Evolutionary conservation across 2,797 vertebrate genomes (phyloP), one percentile per base, ranked within the genome.

Genomic region (Melanotaenia boesemani): DNA sequence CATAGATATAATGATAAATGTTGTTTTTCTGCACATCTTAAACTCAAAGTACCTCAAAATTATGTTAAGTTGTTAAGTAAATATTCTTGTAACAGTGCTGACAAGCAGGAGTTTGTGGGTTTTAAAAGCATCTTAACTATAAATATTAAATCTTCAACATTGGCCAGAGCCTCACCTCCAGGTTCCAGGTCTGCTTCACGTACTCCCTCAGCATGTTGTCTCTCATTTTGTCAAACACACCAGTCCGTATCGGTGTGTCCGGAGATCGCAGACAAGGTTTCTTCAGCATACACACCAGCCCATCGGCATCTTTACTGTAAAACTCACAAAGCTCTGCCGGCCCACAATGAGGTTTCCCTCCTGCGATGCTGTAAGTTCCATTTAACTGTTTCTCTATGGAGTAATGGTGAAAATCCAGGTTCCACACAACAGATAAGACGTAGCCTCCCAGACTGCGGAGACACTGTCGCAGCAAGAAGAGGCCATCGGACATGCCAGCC

Each of bases 171-270:
- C 92, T 93, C 91, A 99, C 98, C 96, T 99, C 97, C 75, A 99
- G 93, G 30, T 94, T 96, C 98, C 97, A 99, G 0, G 95, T 97
- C 77, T 97, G 96, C 68, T 94, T 95, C 69, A 99, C 95, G 0
- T 98, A 99, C 39, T 99, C 97, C 34, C 96, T 94, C 84, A 99
- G 92, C 97, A 99, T 99, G 77, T 96, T 97, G 1, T 98, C 96
- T 60, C 95, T 95, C 68, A 99, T 92, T 88, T 37, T 94, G 90
- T 99, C 97, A 0, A 99, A 99, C 75, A 98, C 91, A 0, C 98
- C 97, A 0, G 91, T 18, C 66, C 90, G 92, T 44, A 97, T 94
- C 2, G 91, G 84, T 0, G 92, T 89, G 0, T 98, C 96, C 0
- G 93, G 11, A 1, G 96, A 81, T 0, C 98, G 94, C 77, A 96